phyloP scores from a whole-genome alignment of 2,797 vertebrate species.

The Gallinago solitaria region DNA sequence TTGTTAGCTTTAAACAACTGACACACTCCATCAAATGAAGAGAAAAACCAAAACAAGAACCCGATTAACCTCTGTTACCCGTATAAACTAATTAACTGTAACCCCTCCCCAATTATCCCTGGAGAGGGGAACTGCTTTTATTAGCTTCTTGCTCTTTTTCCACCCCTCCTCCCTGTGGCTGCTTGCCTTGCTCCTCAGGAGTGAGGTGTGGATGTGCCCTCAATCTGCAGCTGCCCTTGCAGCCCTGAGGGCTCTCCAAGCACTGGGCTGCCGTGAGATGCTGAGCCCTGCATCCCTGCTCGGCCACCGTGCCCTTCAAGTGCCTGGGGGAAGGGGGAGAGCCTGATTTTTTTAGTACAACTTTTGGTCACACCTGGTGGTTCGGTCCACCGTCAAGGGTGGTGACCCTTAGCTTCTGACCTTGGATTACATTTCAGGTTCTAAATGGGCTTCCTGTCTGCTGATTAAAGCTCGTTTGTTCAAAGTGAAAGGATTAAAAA shows the following conservation, averaged over 20 bases:
- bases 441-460: constrained; percentile 64
- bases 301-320: neutral
- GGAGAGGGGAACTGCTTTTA: constrained; percentile 27
- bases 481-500: constrained; percentile 69
- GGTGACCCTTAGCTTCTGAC: constrained; percentile 75
- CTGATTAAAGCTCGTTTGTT: constrained; percentile 74
- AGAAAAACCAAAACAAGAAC: constrained; percentile 65
- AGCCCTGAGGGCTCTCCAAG: neutral
- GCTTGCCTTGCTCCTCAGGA: neutral
- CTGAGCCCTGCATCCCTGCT: neutral
- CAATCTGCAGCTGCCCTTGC: neutral
- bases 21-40: constrained; percentile 55
- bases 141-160: constrained; percentile 11
- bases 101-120: constrained; percentile 43
- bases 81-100: constrained; percentile 57
- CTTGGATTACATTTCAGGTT: constrained; percentile 74
- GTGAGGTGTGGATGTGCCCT: accelerated
- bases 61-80: constrained; percentile 60
- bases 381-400: constrained; percentile 74
- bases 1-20: constrained; percentile 67
- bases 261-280: neutral
- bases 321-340: neutral
- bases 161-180: neutral
- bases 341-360: constrained; percentile 25
- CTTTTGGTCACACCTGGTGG: constrained; percentile 70